Base-by-base conservation (phyloP, 2,113 vertebrate species). In the Ramphastos sulfuratus region DNA sequence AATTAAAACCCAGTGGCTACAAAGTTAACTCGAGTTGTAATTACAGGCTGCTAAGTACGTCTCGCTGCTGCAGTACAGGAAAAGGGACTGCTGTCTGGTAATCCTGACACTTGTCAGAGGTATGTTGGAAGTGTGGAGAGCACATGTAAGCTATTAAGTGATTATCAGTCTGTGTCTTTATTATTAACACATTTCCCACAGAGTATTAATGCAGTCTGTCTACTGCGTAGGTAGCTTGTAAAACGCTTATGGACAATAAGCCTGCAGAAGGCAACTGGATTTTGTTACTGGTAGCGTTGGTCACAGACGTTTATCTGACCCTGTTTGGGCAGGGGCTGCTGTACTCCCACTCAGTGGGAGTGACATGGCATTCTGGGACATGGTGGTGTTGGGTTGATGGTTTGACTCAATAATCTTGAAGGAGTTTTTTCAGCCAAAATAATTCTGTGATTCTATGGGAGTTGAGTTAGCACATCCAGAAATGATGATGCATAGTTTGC, bases 191-290 rank as follows among this genome's bases (percentile, higher is more conserved):
- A 1, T 35, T 70, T 23, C 23, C 7, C 30, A 2, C 4, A 5
- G 48, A 56, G 14, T 1, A 2, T 30, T 80, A 39, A 23, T 0
- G 1, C 28, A 4, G 10, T 9, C 63, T 13, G 16, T 10, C 25
- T 12, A 1, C 52, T 19, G 15, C 0, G 3, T 6, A 52, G 37
- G 56, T 44, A 18, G 2, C n/a, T 31, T 37, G 44, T 37, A 31
- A 37, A 0, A 0, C 17, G 5, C 14, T n/a, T 3, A 1, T 5
- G 35, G 82, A 6, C 21, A 42, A 33, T 2, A 1, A 31, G 18
- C 31, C 83, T 6, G 39, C 30, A 18, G 23, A 33, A 77, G 27
- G 44, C 35, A 18, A 3, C 0, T 5, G 12, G 4, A 23, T 23
- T 65, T 69, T 88, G 37, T 23, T 63, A 1, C 35, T n/a, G 30